phyloP scores from a whole-genome alignment of 1,140 invertebrate species.

The Cotesia chilonis region DNA sequence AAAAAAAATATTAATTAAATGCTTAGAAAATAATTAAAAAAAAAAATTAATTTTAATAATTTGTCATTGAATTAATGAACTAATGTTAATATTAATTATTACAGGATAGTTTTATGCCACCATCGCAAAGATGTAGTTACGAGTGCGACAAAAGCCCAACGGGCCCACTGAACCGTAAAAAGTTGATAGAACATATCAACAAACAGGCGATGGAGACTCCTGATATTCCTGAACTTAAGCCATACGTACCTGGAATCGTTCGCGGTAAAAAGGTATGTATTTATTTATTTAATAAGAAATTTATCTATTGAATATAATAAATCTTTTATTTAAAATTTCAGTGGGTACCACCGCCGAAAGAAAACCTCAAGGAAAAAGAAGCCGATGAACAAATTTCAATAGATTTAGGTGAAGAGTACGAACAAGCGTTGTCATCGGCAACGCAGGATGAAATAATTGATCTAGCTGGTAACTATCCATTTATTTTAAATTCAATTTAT shows the following conservation, averaged over 20 bases:
- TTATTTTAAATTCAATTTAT: neutral
- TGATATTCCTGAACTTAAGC: conserved; percentile 95
- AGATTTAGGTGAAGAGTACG: conserved; percentile 95
- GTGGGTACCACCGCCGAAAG: conserved; percentile 89
- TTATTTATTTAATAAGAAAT: conserved; percentile 28
- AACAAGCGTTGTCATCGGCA: conserved; percentile 88
- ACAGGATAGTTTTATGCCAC: conserved; percentile 95
- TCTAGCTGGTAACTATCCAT: conserved; percentile 81
- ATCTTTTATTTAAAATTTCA: conserved; percentile 54
- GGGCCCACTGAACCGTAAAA: conserved; percentile 94
- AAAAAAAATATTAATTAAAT: too few species aligned
- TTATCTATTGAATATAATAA: conserved; percentile 20
- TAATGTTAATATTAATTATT: neutral
- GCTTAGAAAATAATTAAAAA: too few species aligned
- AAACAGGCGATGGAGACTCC: conserved; percentile 97
- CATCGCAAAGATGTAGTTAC: conserved; percentile 93
- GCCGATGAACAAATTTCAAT: conserved; percentile 91
- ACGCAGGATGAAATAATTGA: conserved; percentile 99
- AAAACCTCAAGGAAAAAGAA: conserved; percentile 78
- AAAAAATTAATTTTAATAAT: too few species aligned
- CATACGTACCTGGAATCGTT: conserved; percentile 87
- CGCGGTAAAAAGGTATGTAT: conserved; percentile 85
- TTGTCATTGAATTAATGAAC: too few species aligned
- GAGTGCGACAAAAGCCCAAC: conserved; percentile 95
- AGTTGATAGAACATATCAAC: conserved; percentile 96